Percentiles rank a stretch among this genome's conserved stretches.
These are phyloP conservation scores for Trinectes maculatus DNA, from an alignment of 2,113 vertebrate genomes.

Conservation along the genomic window DNA sequence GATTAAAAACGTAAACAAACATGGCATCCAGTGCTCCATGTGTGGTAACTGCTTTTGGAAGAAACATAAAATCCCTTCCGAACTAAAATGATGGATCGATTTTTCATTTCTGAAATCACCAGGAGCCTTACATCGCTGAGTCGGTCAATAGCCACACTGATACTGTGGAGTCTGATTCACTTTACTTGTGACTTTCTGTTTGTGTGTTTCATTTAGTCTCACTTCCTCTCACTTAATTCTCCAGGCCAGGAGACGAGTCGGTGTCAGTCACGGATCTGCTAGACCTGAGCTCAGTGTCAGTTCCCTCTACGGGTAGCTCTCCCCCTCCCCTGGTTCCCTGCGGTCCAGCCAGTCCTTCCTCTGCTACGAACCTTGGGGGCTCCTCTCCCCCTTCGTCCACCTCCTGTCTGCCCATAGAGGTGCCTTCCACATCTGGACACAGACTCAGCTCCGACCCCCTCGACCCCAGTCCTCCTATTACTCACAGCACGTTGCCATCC, in stretches of 20 bases:
- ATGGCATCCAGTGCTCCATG: no score
- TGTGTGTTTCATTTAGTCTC: no score
- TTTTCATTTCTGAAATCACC: no score
- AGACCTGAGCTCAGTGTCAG: conserved; percentile 82
- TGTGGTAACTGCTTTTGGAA: no score
- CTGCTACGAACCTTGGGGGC: conserved; percentile 59
- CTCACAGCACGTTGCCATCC: conserved; percentile 58
- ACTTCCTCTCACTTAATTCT: background rate
- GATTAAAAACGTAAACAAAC: no score
- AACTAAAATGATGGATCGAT: no score
- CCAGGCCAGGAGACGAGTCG: conserved; percentile 85
- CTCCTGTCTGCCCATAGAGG: conserved; percentile 74
- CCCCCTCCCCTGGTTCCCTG: conserved; percentile 71
- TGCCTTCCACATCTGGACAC: conserved; percentile 55
- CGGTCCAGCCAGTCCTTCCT: conserved; percentile 65
- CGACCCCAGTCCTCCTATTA: conserved; percentile 69
- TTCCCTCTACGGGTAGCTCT: conserved; percentile 64
- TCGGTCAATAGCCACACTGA: no score
- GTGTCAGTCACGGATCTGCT: conserved; percentile 84
- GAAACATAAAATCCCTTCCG: no score
- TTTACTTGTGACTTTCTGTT: no score
- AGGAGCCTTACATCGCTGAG: no score
- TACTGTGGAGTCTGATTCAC: no score
- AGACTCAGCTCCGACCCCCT: conserved; percentile 57
- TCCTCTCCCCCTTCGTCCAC: conserved; percentile 66